Conservation (phyloP, 2,888 invertebrate species). For the Quadroppia sp. region DNA sequence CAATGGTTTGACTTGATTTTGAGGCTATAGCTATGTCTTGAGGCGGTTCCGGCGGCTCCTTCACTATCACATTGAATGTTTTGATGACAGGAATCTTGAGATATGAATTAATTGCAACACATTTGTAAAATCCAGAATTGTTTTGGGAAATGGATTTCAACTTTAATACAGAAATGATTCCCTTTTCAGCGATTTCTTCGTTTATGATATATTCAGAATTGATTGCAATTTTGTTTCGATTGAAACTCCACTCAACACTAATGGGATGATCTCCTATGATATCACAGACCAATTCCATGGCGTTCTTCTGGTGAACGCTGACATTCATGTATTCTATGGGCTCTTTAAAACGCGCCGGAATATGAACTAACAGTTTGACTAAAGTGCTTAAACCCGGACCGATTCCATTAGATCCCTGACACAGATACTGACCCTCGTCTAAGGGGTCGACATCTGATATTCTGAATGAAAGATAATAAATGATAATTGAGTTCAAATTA, state of each 20-base stretch:
- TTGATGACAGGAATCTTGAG: slow-evolving; percentile 74
- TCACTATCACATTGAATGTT: slow-evolving; percentile 81
- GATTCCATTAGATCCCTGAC: slow-evolving; percentile 93
- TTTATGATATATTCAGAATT: slow-evolving; percentile 20
- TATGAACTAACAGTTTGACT: slow-evolving; percentile 74
- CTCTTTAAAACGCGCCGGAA: slow-evolving; percentile 19
- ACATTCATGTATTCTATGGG: background rate
- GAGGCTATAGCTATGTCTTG: slow-evolving; percentile 50
- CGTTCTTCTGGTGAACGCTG: background rate
- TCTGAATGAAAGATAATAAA: too few species aligned
- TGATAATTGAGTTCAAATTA: too few species aligned
- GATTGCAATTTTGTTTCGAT: background rate
- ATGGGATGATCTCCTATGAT: slow-evolving; percentile 33
- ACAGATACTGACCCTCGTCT: slow-evolving; percentile 57
- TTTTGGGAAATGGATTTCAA: background rate
- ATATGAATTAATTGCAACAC: slow-evolving; percentile 72
- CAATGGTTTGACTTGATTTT: slow-evolving; percentile 50
- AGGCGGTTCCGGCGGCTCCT: slow-evolving; percentile 57
- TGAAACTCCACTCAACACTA: slow-evolving; percentile 28
- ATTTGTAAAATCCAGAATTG: slow-evolving; percentile 59
- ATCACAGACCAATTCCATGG: background rate
- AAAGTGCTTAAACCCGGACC: slow-evolving; percentile 92
- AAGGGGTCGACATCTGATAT: slow-evolving; percentile 50
- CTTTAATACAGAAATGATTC: slow-evolving; percentile 16
- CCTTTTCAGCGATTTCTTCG: slow-evolving; percentile 17